phyloP scores from a whole-genome alignment of 2,797 vertebrate genomes.

The Setipinna tenuifilis region DNA sequence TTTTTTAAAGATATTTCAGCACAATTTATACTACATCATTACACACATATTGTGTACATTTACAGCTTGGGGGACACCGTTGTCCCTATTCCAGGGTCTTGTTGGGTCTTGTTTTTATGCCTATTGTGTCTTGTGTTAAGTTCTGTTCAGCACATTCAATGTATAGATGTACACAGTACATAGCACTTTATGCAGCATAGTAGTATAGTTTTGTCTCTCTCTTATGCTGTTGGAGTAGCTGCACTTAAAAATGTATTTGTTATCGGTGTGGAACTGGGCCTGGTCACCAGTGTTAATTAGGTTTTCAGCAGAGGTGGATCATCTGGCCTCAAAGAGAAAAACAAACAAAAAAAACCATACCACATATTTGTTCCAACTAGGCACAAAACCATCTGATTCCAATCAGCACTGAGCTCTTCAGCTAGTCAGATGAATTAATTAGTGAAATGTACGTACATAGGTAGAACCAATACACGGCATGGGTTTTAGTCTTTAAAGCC shows the following conservation, averaged over 20 bases:
- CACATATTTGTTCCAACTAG: no score
- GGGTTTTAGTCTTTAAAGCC: no score
- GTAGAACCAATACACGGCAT: no score
- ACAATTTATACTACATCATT: slow-evolving; percentile 72
- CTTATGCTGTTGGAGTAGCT: not conserved
- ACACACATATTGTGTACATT: slow-evolving; percentile 76
- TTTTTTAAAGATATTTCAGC: slow-evolving; percentile 76
- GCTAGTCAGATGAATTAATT: no score
- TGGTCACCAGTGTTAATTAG: not conserved
- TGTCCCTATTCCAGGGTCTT: slow-evolving; percentile 45
- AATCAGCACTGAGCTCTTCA: no score
- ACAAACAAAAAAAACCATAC: no score
- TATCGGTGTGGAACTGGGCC: not conserved
- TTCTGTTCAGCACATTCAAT: slow-evolving; percentile 31
- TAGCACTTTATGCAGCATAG: no score
- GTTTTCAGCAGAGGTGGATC: not conserved
- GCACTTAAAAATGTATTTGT: not conserved
- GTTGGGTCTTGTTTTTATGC: not conserved
- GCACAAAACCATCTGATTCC: no score
- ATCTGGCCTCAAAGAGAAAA: no score
- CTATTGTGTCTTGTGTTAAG: not conserved
- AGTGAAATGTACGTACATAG: no score
- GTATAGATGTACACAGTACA: slow-evolving; percentile 45
- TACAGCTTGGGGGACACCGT: slow-evolving; percentile 66
- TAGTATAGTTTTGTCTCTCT: no score